Conservation (phyloP, 1,140 invertebrate species). For the Pseudomyrmex pallidus region DNA sequence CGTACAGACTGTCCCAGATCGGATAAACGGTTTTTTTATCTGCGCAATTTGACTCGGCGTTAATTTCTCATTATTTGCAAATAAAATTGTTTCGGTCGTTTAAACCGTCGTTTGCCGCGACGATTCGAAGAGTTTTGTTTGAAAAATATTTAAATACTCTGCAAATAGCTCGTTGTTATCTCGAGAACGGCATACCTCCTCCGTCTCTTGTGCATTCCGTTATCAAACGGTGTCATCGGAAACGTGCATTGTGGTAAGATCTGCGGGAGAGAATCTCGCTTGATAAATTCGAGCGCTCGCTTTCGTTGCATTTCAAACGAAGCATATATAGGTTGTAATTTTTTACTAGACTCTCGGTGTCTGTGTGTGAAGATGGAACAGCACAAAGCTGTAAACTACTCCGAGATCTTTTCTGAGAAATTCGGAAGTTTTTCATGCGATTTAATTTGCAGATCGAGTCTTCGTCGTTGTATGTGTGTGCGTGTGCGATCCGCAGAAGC, state of each 20-base stretch:
- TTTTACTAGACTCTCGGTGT: too few species aligned
- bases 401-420: too few species aligned
- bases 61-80: not conserved
- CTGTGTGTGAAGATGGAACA: too few species aligned
- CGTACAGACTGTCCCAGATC: not conserved
- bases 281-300: not conserved
- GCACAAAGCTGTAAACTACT: too few species aligned
- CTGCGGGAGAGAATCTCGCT: not conserved
- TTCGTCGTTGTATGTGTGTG: too few species aligned
- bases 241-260: not conserved
- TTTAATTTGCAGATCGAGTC: not conserved
- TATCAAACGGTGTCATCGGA: not conserved
- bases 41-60: not conserved
- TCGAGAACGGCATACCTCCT: not conserved
- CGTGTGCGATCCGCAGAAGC: not conserved
- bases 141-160: not conserved
- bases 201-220: not conserved
- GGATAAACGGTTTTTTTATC: too few species aligned
- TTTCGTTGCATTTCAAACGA: too few species aligned
- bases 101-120: not conserved
- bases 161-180: conserved; percentile 1
- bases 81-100: not conserved
- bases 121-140: not conserved
- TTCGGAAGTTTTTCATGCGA: not conserved
- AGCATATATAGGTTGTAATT: not conserved